Percentiles rank a stretch among this genome's conserved stretches.
Evolutionary conservation across 2,888 invertebrate species (phyloP).

Genomic region (Amphimallon solstitiale): DNA sequence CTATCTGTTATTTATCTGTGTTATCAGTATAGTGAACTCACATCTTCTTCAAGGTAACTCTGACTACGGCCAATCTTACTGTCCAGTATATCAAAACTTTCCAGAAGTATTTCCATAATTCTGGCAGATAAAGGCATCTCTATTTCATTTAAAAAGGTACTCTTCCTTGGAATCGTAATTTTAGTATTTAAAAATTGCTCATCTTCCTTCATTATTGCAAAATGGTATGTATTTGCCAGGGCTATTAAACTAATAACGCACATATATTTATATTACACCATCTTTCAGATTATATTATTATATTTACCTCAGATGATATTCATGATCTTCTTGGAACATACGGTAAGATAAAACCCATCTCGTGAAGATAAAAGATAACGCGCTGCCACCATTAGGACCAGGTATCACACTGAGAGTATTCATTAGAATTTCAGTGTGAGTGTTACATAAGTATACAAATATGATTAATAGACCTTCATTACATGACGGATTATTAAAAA

Average conservation of each 20-base stretch:
- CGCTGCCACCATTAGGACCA: slow-evolving; percentile 46
- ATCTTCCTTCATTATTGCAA: slow-evolving; percentile 41
- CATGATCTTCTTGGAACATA: slow-evolving; percentile 38
- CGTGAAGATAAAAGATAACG: slow-evolving; percentile 43
- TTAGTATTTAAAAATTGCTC: slow-evolving; percentile 34
- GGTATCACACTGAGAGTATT: slow-evolving; percentile 43
- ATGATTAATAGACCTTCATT: slow-evolving; percentile 42
- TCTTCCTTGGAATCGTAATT: slow-evolving; percentile 18
- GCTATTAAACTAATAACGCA: slow-evolving; percentile 43
- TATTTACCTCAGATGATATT: slow-evolving; percentile 41
- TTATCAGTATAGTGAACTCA: too few relatives aligned
- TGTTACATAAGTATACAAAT: slow-evolving; percentile 44
- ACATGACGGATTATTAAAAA: slow-evolving; percentile 32
- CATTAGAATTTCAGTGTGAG: slow-evolving; percentile 38
- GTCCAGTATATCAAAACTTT: slow-evolving; percentile 16
- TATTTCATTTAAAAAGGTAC: slow-evolving; percentile 10
- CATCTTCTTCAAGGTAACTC: slow-evolving; percentile 2
- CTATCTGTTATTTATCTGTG: too few relatives aligned
- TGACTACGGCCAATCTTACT: background rate
- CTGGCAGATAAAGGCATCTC: slow-evolving; percentile 33
- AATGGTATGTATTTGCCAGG: slow-evolving; percentile 40
- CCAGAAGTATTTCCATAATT: slow-evolving; percentile 29
- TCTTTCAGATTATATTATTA: background rate
- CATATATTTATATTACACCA: too few relatives aligned
- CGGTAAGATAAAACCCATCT: slow-evolving; percentile 40